Percentiles rank a stretch among this genome's conserved stretches.
Evolutionary conservation across 2,888 invertebrate species (phyloP).

Genomic region (Axea sp.): DNA sequence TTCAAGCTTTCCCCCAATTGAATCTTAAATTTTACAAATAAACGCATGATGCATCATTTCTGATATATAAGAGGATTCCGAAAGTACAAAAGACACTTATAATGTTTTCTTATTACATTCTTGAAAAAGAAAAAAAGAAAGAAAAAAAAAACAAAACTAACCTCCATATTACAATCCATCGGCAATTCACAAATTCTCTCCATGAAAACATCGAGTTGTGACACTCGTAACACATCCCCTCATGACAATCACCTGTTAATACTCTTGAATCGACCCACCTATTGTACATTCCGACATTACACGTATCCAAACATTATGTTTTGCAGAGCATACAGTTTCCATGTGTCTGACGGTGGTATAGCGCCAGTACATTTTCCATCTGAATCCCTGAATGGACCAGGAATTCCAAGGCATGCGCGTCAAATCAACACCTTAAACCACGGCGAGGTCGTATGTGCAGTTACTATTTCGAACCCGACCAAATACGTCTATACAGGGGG

Average conservation of each 20-base stretch:
- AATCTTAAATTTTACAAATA: too few species aligned
- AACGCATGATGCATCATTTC: too few species aligned
- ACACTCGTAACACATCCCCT: constrained; percentile 25
- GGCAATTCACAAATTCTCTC: constrained; percentile 32
- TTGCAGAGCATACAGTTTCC: constrained; percentile 93
- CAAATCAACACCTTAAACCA: constrained; percentile 95
- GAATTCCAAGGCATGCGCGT: constrained; percentile 94
- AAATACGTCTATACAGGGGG: constrained; percentile 97
- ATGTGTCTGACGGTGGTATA: constrained; percentile 92
- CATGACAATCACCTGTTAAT: constrained; percentile 20
- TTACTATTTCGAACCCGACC: constrained; percentile 95
- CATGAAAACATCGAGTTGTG: constrained; percentile 17
- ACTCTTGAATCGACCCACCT: constrained; percentile 1
- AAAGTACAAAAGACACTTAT: too few species aligned
- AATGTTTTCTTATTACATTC: not conserved
- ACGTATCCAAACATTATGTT: constrained; percentile 44
- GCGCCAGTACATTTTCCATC: constrained; percentile 96
- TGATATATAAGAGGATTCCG: too few species aligned
- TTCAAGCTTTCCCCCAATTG: too few species aligned
- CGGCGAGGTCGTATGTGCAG: constrained; percentile 98
- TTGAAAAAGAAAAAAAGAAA: constrained; percentile 16
- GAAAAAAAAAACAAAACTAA: too few species aligned
- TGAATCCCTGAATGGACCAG: constrained; percentile 94
- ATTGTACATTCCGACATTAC: constrained; percentile 16
- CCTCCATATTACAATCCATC: constrained; percentile 15